Evolutionary conservation across 2,797 vertebrate genomes (phyloP).

Genomic region (Momotus momota): DNA sequence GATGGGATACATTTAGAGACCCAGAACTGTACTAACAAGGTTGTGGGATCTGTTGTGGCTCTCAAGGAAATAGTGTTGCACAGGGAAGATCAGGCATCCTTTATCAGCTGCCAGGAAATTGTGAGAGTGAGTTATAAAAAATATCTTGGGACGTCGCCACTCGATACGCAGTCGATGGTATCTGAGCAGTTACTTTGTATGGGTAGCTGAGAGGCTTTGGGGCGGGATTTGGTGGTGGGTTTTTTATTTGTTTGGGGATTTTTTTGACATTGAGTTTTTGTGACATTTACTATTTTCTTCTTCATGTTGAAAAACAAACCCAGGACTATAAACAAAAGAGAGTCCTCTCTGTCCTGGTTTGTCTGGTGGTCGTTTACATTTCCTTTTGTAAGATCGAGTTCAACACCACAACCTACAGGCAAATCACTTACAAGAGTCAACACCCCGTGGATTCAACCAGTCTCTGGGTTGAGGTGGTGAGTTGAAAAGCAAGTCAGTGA

Average conservation of each 20-base stretch:
- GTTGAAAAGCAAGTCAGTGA: not conserved
- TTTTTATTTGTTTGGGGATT: not conserved
- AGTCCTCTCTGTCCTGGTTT: not conserved
- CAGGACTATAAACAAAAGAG: not conserved
- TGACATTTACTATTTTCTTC: not conserved
- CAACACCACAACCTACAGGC: not conserved
- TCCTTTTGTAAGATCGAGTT: not conserved
- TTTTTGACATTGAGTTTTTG: not conserved
- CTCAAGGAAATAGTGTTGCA: not conserved
- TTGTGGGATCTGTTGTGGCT: not conserved
- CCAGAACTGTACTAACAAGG: not conserved
- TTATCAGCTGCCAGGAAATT: not conserved
- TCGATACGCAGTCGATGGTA: not conserved
- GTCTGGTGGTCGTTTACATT: not conserved
- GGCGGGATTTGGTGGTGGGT: not conserved
- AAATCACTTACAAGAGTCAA: not conserved
- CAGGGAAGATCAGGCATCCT: not conserved
- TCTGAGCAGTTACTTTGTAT: not conserved
- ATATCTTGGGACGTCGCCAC: not conserved
- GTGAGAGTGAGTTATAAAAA: not conserved
- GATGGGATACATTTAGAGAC: not conserved
- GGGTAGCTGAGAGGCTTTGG: not conserved
- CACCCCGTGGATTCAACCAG: not conserved
- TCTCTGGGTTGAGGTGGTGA: not conserved
- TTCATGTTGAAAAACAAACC: not conserved